Percentiles rank a stretch among this genome's conserved stretches.
Evolutionary conservation across 2,113 vertebrate species (phyloP).

Genomic region (Spea bombifrons): DNA sequence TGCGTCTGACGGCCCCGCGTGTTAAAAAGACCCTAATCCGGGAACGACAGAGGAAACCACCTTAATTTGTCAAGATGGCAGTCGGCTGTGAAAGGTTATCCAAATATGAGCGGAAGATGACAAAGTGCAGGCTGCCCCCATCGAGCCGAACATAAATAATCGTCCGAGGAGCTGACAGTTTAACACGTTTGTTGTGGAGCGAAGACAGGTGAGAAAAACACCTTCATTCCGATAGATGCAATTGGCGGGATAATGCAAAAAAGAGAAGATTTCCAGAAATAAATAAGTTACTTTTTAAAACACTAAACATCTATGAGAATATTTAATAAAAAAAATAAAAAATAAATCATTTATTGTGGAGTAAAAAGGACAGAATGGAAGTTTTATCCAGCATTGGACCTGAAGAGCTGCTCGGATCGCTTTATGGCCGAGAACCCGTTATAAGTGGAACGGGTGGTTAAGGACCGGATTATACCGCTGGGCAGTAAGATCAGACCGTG

Average conservation of each 20-base stretch:
- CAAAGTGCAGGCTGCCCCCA: conserved; percentile 61
- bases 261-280: too few species aligned
- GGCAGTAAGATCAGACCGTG: too few species aligned
- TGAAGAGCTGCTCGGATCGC: too few species aligned
- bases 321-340: too few species aligned
- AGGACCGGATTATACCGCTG: too few species aligned
- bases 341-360: too few species aligned
- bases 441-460: too few species aligned
- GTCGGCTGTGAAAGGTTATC: conserved; percentile 66
- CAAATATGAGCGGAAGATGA: conserved; percentile 67
- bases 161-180: conserved; percentile 54
- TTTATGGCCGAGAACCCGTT: too few species aligned
- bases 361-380: too few species aligned
- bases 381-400: too few species aligned
- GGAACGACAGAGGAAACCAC: conserved; percentile 66
- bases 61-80: conserved; percentile 68
- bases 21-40: conserved; percentile 60
- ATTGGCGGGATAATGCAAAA: neutral
- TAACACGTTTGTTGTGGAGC: conserved; percentile 63
- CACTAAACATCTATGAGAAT: too few species aligned
- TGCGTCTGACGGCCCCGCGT: conserved; percentile 51
- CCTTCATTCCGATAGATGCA: conserved; percentile 28
- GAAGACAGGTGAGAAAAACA: conserved; percentile 57
- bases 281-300: too few species aligned
- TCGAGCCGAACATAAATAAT: conserved; percentile 66